Conservation (phyloP, 2,797 vertebrate species). For the Xenentodon cancila region DNA sequence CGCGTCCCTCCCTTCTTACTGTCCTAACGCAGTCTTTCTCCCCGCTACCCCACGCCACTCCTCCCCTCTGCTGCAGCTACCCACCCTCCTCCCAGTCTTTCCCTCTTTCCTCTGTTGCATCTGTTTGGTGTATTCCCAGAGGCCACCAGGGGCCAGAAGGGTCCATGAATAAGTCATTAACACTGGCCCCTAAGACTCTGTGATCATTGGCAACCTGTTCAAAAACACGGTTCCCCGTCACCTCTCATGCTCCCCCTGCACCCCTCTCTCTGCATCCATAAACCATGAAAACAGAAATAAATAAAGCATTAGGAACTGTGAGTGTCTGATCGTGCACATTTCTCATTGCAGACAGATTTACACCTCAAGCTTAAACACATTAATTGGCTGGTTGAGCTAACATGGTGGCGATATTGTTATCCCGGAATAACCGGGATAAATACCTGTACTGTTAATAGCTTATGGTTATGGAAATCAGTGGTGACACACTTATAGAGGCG, state of each 20-base stretch:
- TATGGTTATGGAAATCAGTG: no score
- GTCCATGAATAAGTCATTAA: conserved; percentile 82
- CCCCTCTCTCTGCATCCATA: conserved; percentile 70
- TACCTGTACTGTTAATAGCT: not conserved
- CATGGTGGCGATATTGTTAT: conserved; percentile 13
- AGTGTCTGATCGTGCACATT: conserved; percentile 14
- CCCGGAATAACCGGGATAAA: not conserved
- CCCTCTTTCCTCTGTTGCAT: conserved; percentile 63
- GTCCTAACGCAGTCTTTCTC: conserved; percentile 35
- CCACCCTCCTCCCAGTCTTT: conserved; percentile 30
- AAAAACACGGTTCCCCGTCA: conserved; percentile 77
- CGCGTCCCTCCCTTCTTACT: conserved; percentile 15
- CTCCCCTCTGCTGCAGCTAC: conserved; percentile 25
- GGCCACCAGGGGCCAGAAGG: conserved; percentile 74
- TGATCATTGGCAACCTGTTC: conserved; percentile 83
- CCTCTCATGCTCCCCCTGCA: conserved; percentile 67
- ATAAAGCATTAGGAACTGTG: conserved; percentile 61
- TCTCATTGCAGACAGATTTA: not conserved
- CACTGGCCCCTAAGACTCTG: conserved; percentile 74
- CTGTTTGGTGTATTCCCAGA: conserved; percentile 75
- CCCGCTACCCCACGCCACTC: conserved; percentile 37
- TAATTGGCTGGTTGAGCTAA: conserved; percentile 8
- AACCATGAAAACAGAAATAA: conserved; percentile 78
- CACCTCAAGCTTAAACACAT: not conserved
- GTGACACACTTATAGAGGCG: no score